These are phyloP conservation scores for Diaperis boleti DNA, from an alignment of 2,888 invertebrate species.

Conservation along the genomic window DNA sequence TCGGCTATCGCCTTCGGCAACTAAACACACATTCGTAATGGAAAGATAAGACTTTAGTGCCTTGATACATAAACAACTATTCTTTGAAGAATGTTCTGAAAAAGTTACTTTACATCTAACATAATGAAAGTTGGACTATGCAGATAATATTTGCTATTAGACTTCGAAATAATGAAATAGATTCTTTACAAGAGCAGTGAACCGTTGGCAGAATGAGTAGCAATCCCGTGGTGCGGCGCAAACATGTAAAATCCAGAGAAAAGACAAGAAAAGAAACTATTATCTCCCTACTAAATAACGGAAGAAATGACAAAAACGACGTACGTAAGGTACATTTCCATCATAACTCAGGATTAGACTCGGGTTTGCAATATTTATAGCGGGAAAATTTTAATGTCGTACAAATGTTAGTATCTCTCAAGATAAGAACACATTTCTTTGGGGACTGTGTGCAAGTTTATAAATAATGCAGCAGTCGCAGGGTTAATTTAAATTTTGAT, in stretches of 20 bases:
- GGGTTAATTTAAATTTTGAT: slow-evolving; percentile 37
- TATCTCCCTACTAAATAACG: slow-evolving; percentile 40
- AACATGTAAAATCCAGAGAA: slow-evolving; percentile 27
- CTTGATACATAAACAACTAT: too few relatives aligned
- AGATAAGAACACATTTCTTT: slow-evolving; percentile 29
- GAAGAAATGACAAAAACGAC: slow-evolving; percentile 32
- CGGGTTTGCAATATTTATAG: slow-evolving; percentile 60
- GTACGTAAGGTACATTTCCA: slow-evolving; percentile 45
- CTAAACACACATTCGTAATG: too few relatives aligned
- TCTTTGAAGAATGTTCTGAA: too few relatives aligned
- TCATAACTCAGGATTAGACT: slow-evolving; percentile 64
- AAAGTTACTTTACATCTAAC: too few relatives aligned
- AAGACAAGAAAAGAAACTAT: slow-evolving; percentile 38
- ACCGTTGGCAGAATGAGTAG: slow-evolving; percentile 27
- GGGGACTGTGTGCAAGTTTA: slow-evolving; percentile 20
- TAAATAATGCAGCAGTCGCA: slow-evolving; percentile 23
- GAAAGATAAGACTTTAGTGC: too few relatives aligned
- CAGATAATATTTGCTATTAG: too few relatives aligned
- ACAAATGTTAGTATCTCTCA: slow-evolving; percentile 55
- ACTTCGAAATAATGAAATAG: too few relatives aligned
- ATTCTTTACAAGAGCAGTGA: too few relatives aligned
- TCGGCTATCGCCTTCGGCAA: too few relatives aligned
- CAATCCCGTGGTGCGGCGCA: slow-evolving; percentile 25
- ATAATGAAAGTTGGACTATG: too few relatives aligned
- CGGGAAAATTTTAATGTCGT: slow-evolving; percentile 63